Percentiles rank a stretch among this genome's conserved stretches.
Evolutionary conservation across 2,888 invertebrate genomes (phyloP).

Genomic region (Leptinotarsa peninsularis): DNA sequence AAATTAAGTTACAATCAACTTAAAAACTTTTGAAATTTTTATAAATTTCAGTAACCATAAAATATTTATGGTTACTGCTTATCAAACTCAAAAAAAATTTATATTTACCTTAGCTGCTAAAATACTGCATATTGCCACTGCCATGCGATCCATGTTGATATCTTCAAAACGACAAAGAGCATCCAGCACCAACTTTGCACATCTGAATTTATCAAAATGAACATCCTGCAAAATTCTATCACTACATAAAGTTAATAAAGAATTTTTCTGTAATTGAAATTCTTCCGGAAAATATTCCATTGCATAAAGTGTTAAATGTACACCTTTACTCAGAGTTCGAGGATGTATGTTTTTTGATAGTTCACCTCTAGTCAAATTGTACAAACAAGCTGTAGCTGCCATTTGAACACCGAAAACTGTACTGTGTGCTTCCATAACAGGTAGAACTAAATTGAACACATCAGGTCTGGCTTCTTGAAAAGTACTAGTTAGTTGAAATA

Average conservation of each 20-base stretch:
- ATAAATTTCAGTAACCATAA: neutral
- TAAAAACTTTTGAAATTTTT: too few species aligned
- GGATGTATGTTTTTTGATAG: constrained; percentile 75
- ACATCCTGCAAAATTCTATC: constrained; percentile 82
- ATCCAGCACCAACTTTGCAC: constrained; percentile 78
- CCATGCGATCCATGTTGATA: constrained; percentile 79
- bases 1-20: too few species aligned
- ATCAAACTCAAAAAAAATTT: neutral
- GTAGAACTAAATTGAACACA: constrained; percentile 72
- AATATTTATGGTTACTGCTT: neutral
- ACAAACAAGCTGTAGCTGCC: constrained; percentile 81
- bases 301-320: constrained; percentile 74
- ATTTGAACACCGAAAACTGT: constrained; percentile 76
- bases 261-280: constrained; percentile 79
- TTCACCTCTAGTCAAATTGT: constrained; percentile 77
- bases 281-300: constrained; percentile 78
- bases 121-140: constrained; percentile 84
- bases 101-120: constrained; percentile 66
- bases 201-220: constrained; percentile 70
- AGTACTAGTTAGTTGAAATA: constrained; percentile 68
- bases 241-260: constrained; percentile 78
- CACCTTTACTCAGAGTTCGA: constrained; percentile 71
- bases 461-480: constrained; percentile 71
- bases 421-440: constrained; percentile 67
- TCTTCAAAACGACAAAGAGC: constrained; percentile 78